A percentile compares a stretch with the other conserved stretches of the same genome.
Evolutionary conservation across 2,113 vertebrate genomes (phyloP).

Genomic region (Oenanthe oenanthe): DNA sequence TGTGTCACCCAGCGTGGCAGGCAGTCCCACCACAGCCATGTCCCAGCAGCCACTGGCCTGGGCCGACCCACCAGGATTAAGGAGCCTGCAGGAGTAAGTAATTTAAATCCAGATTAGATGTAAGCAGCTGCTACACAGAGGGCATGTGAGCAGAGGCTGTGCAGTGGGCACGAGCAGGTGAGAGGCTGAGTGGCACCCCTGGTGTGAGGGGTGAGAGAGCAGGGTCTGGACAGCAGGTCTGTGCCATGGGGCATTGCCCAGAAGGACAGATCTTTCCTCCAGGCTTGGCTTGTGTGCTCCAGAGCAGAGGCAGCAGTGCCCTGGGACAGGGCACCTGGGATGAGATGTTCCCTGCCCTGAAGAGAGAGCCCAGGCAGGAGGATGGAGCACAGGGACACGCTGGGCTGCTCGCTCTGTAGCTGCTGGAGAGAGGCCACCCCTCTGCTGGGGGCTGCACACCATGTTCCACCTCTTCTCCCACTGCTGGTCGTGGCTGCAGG

Average conservation of each 20-base stretch:
- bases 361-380: background rate
- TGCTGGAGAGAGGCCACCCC: slow-evolving; percentile 9
- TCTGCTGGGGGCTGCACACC: slow-evolving; percentile 48
- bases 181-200: background rate
- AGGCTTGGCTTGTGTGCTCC: background rate
- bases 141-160: background rate
- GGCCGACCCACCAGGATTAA: slow-evolving; percentile 71
- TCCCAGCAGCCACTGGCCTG: slow-evolving; percentile 22
- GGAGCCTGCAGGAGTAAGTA: background rate
- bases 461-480: slow-evolving; percentile 91
- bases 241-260: fast-evolving
- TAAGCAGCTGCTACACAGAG: slow-evolving; percentile 24
- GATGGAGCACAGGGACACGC: fast-evolving
- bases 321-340: fast-evolving
- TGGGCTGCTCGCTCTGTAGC: background rate
- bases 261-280: background rate
- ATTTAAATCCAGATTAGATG: slow-evolving; percentile 81
- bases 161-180: background rate
- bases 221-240: fast-evolving
- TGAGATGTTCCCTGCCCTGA: background rate
- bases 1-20: fast-evolving
- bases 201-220: background rate
- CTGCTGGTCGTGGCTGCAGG: slow-evolving; percentile 87
- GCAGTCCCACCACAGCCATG: background rate
- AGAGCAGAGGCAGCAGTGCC: background rate